Evolutionary conservation across 2,888 invertebrate genomes (phyloP), one percentile per base, ranked within the genome.

Genomic region (Aphodius sticticus): DNA sequence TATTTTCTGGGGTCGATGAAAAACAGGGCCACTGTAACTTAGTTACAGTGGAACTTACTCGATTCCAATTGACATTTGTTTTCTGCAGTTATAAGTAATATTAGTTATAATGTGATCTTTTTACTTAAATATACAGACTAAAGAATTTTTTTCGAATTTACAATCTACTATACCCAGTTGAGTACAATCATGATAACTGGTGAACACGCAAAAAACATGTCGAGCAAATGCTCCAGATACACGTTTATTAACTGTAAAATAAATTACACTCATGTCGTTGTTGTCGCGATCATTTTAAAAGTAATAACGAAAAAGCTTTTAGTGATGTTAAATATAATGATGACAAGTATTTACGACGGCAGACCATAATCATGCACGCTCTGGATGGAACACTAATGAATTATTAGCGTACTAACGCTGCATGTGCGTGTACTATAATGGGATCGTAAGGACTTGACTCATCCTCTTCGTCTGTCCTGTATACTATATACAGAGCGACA

Each of bases 281-380:
- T 36, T 72, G 16, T 26, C 26, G 15, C 35, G n/a, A n/a, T n/a
- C 72, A 70, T 16, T 16, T 16, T 70, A 14, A 70, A 70, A 70
- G 26, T 36, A 36, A 70, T 16, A 70, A 70, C 72, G 72, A 72
- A 72, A 72, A 72, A 72, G 36, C 72, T 72, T 53, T 53, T 53
- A 53, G 53, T 53, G 53, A 53, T 53, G 53, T 53, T 53, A 53
- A 53, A 53, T 53, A 53, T 53, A 53, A 53, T 53, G 53, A 53
- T 53, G 53, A 53, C 53, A 53, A 53, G 9, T 53, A 53, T 53
- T 53, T 53, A 53, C 53, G 53, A 53, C 53, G 53, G 53, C 9
- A 53, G 9, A 12, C 53, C 53, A 53, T 53, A 53, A 53, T 53
- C 53, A 53, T 53, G 26, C 26, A 26, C 26, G 26, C 26, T 26